Evolutionary conservation across 1,140 invertebrate species (phyloP), one percentile per base, ranked within the genome.

Genomic region (Drosophila grimshawi): DNA sequence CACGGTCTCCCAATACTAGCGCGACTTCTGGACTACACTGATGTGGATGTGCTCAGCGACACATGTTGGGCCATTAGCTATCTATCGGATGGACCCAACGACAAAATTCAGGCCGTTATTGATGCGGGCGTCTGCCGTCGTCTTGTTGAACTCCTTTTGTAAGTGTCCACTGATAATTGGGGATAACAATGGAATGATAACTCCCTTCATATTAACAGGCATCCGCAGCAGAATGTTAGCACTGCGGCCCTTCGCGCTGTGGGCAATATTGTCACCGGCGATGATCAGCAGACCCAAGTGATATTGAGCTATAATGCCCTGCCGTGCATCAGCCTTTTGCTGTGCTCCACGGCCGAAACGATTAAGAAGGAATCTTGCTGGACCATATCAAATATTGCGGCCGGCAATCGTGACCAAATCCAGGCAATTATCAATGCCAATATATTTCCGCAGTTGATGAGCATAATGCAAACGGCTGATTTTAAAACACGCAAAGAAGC

Each of bases 361-460:
- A 96, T 99, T 51, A 95, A 97, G 57, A 99, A 99, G 94, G 98
- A 99, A 93, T 97, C 98, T 4, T 99, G 98, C 92, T 99, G 98
- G 98, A 99, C 98, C 48, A 96, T 99, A 75, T 99, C 98, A 43
- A 99, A 99, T 93, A 99, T 99, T 57, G 99, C 98, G 3, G 98
- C 98, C 60, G 98, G 98, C 53, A 99, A 99, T 93, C 95, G 96
- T 52, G 95, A 96, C 80, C 98, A 99, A 94, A 98, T 98, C 79
- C 94, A 99, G 96, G 96, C 97, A 73, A 97, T 99, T 5, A 98
- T 99, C 82, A 98, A 99, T 93, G 97, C 97, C 27, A 97, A 98
- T 83, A 98, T 99, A 80, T 98, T 99, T 90, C 98, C 98, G 3
- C 94, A 96, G 52, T 93, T 99, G 41, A 98, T 99, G 81, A 96